Evolutionary conservation across 2,113 vertebrate species (phyloP), one percentile per base, ranked within the genome.

Genomic region (Rhegmatorhina hoffmannsi): DNA sequence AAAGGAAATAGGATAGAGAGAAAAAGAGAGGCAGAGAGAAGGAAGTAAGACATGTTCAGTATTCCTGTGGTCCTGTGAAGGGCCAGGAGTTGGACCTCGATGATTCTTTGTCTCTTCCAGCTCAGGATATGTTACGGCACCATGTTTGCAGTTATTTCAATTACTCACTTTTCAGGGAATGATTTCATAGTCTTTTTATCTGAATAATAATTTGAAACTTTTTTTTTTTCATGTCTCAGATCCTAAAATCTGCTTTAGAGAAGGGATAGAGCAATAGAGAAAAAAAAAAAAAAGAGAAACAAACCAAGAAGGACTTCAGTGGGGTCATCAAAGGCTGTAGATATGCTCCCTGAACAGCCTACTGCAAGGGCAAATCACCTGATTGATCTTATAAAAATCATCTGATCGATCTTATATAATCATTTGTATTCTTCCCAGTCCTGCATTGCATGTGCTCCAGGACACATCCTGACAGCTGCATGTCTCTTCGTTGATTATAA

Each of bases 401-500:
- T 19, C 70, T 77, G 40, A 90, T 95, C 49, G 9, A 94, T 95
- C 67, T 80, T 23, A 50, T 59, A 70, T 26, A 52, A 92, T 81
- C 44, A 95, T 96, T 92, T 94, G 78, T 91, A 91, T 95, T 94
- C 93, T 72, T 11, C 24, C 77, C 44, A 84, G 56, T 13, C 66
- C 7, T 2, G 56, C 69, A 56, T 47, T 95, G 56, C 17, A 31
- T 75, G 56, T 47, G 34, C 60, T 78, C 40, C 62, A 85, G 90
- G 62, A 56, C 17, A 3, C 70, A 72, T 89, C 44, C 58, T 96
- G 95, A 93, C 93, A 94, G 84, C 66, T 91, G 44, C 49, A 91
- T 16, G 10, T 94, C 88, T 95, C 87, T 79, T 79, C 58, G 44
- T 87, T 93, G 90, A 90, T 95, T 94, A 72, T 84, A 94, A 96